Percentiles rank a stretch among this genome's conserved stretches.
Conservation (phyloP, 2,113 vertebrate genomes). For the Columba janthina region DNA sequence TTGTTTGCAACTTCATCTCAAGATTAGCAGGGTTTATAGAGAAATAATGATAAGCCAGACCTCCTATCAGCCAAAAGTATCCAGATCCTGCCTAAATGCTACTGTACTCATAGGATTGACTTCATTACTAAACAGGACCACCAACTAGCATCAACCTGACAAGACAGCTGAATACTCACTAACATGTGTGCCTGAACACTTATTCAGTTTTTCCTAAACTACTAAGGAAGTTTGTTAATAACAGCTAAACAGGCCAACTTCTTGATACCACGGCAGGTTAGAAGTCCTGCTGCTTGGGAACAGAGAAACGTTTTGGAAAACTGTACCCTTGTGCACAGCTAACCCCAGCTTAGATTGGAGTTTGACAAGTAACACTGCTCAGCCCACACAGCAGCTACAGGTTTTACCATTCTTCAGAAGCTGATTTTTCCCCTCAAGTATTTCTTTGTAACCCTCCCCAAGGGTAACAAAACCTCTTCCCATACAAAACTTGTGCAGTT, state of each 20-base stretch:
- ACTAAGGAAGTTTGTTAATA: not conserved
- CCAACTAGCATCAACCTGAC: not conserved
- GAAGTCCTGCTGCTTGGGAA: not conserved
- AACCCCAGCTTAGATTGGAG: not conserved
- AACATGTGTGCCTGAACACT: not conserved
- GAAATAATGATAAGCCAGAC: not conserved
- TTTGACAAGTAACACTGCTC: not conserved
- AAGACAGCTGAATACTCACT: not conserved
- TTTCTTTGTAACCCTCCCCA: not conserved
- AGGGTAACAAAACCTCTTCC: not conserved
- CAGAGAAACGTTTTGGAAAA: not conserved
- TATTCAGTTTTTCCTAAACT: not conserved
- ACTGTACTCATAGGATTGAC: not conserved
- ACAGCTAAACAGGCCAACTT: not conserved
- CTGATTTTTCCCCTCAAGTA: not conserved
- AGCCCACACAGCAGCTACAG: not conserved
- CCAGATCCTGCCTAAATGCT: not conserved
- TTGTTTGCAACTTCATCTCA: not conserved
- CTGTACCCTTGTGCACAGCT: not conserved
- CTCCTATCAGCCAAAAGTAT: not conserved
- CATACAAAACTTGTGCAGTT: not conserved
- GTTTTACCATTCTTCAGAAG: not conserved
- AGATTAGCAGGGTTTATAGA: not conserved
- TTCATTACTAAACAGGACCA: not conserved
- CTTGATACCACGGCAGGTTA: not conserved